Evolutionary conservation across 2,113 vertebrate genomes (phyloP), one percentile per base, ranked within the genome.

Genomic region (Nothocercus nigrocapillus): DNA sequence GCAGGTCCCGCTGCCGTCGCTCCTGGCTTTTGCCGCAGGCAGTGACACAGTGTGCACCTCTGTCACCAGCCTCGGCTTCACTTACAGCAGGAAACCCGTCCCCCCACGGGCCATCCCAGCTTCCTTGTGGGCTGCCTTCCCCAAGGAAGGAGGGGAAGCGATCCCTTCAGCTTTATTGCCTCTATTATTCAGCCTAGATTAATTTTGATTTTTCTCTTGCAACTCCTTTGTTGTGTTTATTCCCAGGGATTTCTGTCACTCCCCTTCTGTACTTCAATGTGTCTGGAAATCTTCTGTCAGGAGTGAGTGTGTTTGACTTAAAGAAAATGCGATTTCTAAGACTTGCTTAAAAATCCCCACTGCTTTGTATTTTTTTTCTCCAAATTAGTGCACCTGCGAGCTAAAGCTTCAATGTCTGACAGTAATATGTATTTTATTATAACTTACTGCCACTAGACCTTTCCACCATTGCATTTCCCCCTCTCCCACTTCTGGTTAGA

Each of bases 191-290:
- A 85, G 63, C 49, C 68, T 62, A 58, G 72, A 81, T 90, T 95
- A 94, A 93, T 94, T 91, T 83, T 82, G 15, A 64, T 83, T 94
- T 49, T 86, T 82, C 64, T 74, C 47, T 74, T 75, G 84, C 86
- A 53, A 58, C 62, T 94, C 62, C 76, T 88, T 95, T 90, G 85
- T 88, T 95, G 68, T 90, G 82, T 86, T 95, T 88, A 66, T 95
- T 95, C 85, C 68, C 90, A 90, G 88, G 58, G 82, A 82, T 90
- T 94, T 95, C 82, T 75, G 69, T 72, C 49, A 44, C 49, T 21
- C 47, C 32, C 56, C 15, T 86, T 76, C 77, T 78, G 24, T 16
- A 21, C 53, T 91, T 88, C 68, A 82, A 7, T 1, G 8, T 70
- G 64, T 44, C 76, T 62, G 82, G 81, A 86, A 78, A 83, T 28